A percentile compares a stretch with the other conserved stretches of the same genome.
Evolutionary conservation across 2,113 vertebrate species (phyloP).

Genomic region (Silurus asotus): DNA sequence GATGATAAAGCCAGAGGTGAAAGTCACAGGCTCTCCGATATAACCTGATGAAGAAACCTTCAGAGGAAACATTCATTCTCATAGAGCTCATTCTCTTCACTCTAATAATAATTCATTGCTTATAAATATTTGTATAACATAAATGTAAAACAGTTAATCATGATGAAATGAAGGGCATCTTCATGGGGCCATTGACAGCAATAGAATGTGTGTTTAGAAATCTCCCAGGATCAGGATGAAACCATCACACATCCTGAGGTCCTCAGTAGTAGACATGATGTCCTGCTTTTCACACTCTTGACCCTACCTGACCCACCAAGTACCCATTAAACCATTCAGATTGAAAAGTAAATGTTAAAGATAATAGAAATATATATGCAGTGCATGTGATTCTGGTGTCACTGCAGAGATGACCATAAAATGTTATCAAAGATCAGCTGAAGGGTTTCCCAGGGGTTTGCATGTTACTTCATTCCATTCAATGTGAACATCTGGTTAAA

Average conservation of each 20-base stretch:
- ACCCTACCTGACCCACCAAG: background rate
- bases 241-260: background rate
- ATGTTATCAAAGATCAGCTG: background rate
- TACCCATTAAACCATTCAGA: background rate
- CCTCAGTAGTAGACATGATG: background rate
- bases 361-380: background rate
- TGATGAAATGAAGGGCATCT: background rate
- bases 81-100: background rate
- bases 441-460: background rate
- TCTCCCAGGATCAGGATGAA: background rate
- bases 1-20: background rate
- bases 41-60: background rate
- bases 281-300: background rate
- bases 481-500: background rate
- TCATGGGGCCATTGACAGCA: background rate
- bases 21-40: background rate
- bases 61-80: background rate
- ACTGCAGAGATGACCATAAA: background rate
- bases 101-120: background rate
- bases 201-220: background rate
- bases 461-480: background rate
- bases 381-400: background rate
- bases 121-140: background rate
- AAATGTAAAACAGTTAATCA: too few species aligned
- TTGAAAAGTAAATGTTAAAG: background rate